Conservation (phyloP, 2,113 vertebrate species). For the Leucosticte australis region DNA sequence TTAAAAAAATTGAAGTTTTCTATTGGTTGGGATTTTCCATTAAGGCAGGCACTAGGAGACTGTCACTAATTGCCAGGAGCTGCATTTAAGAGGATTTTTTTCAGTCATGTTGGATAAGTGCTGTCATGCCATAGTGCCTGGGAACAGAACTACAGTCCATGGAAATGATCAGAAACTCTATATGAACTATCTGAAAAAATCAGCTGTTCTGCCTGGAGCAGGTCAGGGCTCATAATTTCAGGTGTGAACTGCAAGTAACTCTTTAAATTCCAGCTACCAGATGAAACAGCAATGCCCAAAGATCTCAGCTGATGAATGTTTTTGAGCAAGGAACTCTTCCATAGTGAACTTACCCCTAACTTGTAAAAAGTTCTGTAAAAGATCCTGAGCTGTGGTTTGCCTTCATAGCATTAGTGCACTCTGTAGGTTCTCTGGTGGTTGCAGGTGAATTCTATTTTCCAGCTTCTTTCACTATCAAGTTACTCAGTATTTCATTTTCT, state of each 20-base stretch:
- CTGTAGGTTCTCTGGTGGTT: not conserved
- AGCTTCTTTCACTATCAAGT: not conserved
- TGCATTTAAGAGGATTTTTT: not conserved
- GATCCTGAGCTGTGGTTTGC: not conserved
- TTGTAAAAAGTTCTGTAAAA: not conserved
- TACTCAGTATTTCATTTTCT: not conserved
- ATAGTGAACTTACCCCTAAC: not conserved
- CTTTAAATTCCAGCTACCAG: not conserved
- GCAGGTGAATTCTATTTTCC: not conserved
- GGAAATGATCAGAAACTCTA: not conserved
- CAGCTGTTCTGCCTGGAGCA: not conserved
- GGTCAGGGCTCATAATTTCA: not conserved
- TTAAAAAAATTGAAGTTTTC: not conserved
- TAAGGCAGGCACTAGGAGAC: not conserved
- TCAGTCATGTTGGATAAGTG: not conserved
- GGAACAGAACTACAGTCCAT: not conserved
- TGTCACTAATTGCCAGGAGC: not conserved
- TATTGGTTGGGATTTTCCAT: not conserved
- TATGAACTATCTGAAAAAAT: not conserved
- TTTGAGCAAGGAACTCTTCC: not conserved
- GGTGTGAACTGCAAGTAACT: not conserved
- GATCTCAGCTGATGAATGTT: not conserved
- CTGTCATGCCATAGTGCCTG: not conserved
- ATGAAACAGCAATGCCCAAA: not conserved
- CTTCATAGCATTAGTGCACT: slow-evolving; percentile 24